These are phyloP conservation scores for Thalassophryne amazonica DNA, from an alignment of 2,797 vertebrate species.

Conservation along the genomic window DNA sequence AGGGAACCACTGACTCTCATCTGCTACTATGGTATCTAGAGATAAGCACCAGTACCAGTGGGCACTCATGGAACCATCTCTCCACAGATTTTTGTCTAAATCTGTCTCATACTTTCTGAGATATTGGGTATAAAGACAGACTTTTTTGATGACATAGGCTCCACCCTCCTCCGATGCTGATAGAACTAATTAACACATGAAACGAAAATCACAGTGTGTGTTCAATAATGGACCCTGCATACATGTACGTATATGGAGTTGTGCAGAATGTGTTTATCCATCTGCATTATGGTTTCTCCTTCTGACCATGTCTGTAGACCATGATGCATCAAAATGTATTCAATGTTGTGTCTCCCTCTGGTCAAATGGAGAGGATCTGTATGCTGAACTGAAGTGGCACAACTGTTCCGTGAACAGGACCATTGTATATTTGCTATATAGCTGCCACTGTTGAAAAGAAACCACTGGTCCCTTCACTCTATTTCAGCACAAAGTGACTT, in stretches of 20 bases:
- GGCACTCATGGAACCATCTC: no score
- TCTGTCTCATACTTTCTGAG: no score
- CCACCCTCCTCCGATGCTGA: no score
- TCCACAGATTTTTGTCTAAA: no score
- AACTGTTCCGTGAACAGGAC: constrained; percentile 27
- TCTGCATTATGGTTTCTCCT: background rate
- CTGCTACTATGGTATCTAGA: no score
- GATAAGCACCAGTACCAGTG: no score
- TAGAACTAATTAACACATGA: constrained; percentile 57
- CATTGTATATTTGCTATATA: constrained; percentile 50
- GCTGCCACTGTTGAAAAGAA: constrained; percentile 50
- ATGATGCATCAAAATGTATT: constrained; percentile 13
- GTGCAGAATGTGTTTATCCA: background rate
- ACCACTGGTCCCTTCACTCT: constrained; percentile 61
- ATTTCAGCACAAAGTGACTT: constrained; percentile 70
- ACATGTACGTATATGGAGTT: background rate
- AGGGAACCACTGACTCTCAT: no score
- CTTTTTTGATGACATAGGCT: no score
- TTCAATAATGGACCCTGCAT: constrained; percentile 11
- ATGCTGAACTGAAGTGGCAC: constrained; percentile 27
- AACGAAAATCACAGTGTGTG: constrained; percentile 18
- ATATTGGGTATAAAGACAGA: no score
- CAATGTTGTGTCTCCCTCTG: constrained; percentile 3
- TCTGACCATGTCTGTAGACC: constrained; percentile 8
- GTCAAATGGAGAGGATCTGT: constrained; percentile 37